Conservation (phyloP, 2,888 invertebrate species). For the Harpalus rufipes region DNA sequence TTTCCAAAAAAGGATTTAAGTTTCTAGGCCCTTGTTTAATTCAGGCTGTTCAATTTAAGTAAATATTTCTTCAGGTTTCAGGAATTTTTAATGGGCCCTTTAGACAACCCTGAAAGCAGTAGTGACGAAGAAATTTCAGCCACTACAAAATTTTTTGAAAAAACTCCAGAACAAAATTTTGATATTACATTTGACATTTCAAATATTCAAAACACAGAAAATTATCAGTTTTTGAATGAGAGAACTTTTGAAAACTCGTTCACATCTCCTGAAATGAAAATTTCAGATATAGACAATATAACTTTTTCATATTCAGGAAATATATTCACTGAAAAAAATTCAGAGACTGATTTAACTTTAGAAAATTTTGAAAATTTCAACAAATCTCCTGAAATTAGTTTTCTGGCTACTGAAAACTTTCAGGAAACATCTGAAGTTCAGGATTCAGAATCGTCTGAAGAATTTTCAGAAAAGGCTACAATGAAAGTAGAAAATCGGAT, state of each 20-base stretch:
- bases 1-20: too few relatives aligned
- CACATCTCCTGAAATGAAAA: not conserved
- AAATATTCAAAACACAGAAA: not conserved
- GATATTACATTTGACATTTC: not conserved
- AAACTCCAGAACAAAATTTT: not conserved
- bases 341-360: not conserved
- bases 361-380: not conserved
- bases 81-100: conserved; percentile 39
- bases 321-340: not conserved
- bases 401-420: not conserved
- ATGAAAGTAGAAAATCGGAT: conserved; percentile 13
- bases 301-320: conserved; percentile 10
- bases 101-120: not conserved
- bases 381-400: not conserved
- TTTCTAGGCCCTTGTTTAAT: too few relatives aligned
- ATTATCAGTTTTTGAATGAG: not conserved
- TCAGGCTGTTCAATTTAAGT: too few relatives aligned
- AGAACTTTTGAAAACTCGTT: not conserved
- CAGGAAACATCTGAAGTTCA: not conserved
- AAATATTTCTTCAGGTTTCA: conserved; percentile 47
- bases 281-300: not conserved
- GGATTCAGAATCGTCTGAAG: conserved; percentile 1
- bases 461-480: not conserved
- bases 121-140: conserved; percentile 2
- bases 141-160: not conserved